phyloP scores from a whole-genome alignment of 2,797 vertebrate genomes.

The Chanos chanos region DNA sequence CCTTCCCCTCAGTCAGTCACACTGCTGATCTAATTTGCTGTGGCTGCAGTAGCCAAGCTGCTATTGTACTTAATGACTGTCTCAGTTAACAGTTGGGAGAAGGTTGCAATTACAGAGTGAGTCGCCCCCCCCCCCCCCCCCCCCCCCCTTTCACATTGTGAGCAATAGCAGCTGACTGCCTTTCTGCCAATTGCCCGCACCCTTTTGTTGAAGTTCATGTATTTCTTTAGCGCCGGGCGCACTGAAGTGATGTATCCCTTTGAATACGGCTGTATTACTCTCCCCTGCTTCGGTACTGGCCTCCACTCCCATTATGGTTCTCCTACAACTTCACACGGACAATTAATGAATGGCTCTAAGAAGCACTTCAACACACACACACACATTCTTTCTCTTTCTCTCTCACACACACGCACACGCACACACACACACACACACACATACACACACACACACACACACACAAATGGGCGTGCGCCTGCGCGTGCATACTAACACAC shows the following conservation, averaged over 20 bases:
- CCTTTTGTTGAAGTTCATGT: constrained; percentile 79
- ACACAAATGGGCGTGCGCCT: no score
- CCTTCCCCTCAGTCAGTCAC: constrained; percentile 54
- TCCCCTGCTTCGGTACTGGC: constrained; percentile 23
- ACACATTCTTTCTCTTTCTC: no score
- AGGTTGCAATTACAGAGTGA: constrained; percentile 75
- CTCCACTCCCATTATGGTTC: constrained; percentile 49
- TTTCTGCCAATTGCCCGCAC: constrained; percentile 74
- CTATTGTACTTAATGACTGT: constrained; percentile 83
- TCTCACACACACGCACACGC: not conserved
- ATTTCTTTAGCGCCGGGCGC: constrained; percentile 69
- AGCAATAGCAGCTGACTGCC: constrained; percentile 70
- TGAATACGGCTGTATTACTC: constrained; percentile 69
- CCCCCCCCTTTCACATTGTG: constrained; percentile 48
- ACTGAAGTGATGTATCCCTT: constrained; percentile 74
- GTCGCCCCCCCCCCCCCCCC: constrained; percentile 59
- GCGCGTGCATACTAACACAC: constrained; percentile 59
- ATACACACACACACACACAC: constrained; percentile 30
- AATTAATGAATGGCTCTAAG: constrained; percentile 77
- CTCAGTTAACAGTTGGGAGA: constrained; percentile 79
- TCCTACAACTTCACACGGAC: constrained; percentile 75
- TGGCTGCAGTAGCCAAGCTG: constrained; percentile 76
- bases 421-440: not conserved
- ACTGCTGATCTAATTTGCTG: constrained; percentile 75
- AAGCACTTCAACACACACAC: constrained; percentile 58